Conservation (phyloP, 2,797 vertebrate species). For the Enteromius afrohamiltoni region DNA sequence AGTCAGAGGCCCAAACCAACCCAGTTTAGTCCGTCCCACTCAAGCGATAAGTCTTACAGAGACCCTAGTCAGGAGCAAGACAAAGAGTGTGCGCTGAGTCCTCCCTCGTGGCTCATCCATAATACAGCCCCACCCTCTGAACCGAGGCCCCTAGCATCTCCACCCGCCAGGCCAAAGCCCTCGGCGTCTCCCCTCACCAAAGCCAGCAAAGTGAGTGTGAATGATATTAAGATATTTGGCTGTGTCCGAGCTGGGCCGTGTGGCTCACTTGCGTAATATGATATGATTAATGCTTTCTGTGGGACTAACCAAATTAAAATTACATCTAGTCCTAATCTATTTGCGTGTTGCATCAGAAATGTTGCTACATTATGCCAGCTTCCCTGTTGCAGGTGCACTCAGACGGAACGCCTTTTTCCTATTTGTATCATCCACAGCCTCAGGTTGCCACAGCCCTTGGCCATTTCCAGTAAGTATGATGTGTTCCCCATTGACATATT, state of each 20-base stretch:
- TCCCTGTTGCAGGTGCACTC: slow-evolving; percentile 47
- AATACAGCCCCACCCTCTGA: slow-evolving; percentile 7
- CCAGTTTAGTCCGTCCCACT: slow-evolving; percentile 14
- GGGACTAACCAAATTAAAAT: background rate
- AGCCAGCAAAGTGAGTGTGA: slow-evolving; percentile 20
- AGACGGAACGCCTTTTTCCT: slow-evolving; percentile 55
- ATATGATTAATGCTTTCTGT: slow-evolving; percentile 15
- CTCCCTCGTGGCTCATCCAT: background rate
- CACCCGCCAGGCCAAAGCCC: background rate
- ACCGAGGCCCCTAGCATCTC: background rate
- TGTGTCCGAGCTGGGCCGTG: background rate
- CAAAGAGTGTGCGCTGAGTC: slow-evolving; percentile 2
- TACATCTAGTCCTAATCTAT: background rate
- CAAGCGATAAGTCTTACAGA: slow-evolving; percentile 1
- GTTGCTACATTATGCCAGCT: background rate
- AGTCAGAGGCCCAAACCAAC: slow-evolving; percentile 35
- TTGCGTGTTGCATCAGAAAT: slow-evolving; percentile 2
- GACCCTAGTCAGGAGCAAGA: slow-evolving; percentile 25
- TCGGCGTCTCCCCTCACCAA: background rate
- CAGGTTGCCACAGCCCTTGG: slow-evolving; percentile 36
- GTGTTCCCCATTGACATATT: background rate
- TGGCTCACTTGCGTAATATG: background rate
- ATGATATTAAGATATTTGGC: background rate
- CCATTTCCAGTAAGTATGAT: slow-evolving; percentile 43
- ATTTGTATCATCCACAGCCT: slow-evolving; percentile 48